Base-by-base conservation (phyloP, 1,140 invertebrate genomes). In the Ceratosolen solmsi region DNA sequence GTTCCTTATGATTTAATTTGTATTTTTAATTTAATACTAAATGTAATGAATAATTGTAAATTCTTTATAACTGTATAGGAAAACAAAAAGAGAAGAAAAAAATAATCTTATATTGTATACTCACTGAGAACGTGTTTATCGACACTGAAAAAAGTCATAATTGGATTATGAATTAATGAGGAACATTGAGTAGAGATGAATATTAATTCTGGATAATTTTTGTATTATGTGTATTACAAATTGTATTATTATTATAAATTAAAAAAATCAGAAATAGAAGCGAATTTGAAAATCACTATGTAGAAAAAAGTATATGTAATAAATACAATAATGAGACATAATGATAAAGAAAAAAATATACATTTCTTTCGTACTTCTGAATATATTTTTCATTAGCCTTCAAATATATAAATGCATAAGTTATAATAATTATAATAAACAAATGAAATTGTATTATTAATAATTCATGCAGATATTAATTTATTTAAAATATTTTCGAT, bases 11-110 rank as follows among this genome's bases (percentile, higher is more conserved):
- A 38, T 78, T 78, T 78, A 8, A 63, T 82, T 82, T 82, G 38
- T 78, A 63, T 7, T 73, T 73, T 78, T 54, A 7, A 82, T 82
- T 73, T 60, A 72, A 72, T 72, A 82, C 25, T 78, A 72, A 56
- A 73, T 82, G 80, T 82, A 82, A 82, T 78, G 80, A 77, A 82
- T 81, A 81, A 70, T 78, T 78, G 65, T 82, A 73, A 77, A 75
- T 63, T 56, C 56, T 78, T 82, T 74, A 49, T 51, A 71, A 77
- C 63, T 82, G 80, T 78, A 82, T 78, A 72, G 11, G 11, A 2
- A 71, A 60, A 77, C 41, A 77, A 27, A 2, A 54, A 54, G 20
- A 22, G 11, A 74, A 54, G 17, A 72, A 63, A 27, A 79, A 38
- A 70, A 15, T 70, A 49, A 38, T 4, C 33, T 60, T 49, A 22